These are phyloP conservation scores for Proterorhinus semilunaris DNA, from an alignment of 2,113 vertebrate species.

Conservation along the genomic window DNA sequence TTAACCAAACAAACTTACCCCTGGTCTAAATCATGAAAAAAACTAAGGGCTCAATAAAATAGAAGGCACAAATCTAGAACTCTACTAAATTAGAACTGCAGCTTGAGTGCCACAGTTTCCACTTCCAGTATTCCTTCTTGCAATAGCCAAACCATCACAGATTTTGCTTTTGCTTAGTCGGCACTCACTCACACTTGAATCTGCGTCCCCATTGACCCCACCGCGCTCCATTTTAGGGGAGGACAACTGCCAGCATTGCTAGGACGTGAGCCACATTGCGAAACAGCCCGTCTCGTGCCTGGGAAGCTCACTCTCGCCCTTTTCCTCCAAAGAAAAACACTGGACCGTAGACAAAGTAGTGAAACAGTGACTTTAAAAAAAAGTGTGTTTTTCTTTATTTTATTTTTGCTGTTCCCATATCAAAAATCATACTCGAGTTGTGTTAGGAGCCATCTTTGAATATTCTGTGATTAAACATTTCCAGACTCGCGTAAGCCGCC, in stretches of 20 bases:
- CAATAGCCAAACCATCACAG: neutral
- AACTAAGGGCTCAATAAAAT: neutral
- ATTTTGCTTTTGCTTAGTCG: neutral
- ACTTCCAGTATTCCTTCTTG: neutral
- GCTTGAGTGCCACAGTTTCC: neutral
- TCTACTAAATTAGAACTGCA: neutral
- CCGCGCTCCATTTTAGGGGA: neutral
- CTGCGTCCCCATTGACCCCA: constrained; percentile 42
- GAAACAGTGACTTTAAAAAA: neutral
- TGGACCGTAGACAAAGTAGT: neutral
- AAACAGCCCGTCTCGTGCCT: constrained; percentile 18
- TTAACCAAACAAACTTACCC: too few species aligned
- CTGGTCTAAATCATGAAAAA: neutral
- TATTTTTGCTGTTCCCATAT: too few species aligned
- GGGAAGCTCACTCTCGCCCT: neutral
- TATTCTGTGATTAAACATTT: too few species aligned
- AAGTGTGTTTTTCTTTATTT: too few species aligned
- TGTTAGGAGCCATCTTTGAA: too few species aligned
- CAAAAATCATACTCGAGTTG: too few species aligned
- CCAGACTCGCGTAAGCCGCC: too few species aligned
- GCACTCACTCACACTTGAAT: neutral
- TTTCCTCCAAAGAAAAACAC: neutral
- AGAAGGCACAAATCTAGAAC: neutral
- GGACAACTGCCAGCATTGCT: constrained; percentile 28
- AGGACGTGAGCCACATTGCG: constrained; percentile 16